phyloP scores from a whole-genome alignment of 2,113 vertebrate species.

The Polypterus senegalus region DNA sequence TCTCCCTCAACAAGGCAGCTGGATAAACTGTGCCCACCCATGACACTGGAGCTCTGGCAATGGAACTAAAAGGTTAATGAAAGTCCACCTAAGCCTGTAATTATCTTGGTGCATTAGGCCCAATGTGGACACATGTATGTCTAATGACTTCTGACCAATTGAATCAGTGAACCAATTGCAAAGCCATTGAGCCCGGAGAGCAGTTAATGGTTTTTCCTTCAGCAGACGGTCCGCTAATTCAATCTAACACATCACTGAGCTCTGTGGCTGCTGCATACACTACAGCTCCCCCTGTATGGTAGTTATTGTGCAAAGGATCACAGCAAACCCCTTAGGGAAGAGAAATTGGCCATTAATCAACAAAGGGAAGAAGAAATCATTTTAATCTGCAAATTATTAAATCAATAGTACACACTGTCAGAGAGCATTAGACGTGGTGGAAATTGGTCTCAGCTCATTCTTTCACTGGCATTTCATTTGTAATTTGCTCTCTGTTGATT shows the following conservation, averaged over 20 bases:
- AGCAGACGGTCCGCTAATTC: constrained; percentile 1
- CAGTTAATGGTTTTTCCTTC: constrained; percentile 5
- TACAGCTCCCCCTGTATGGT: neutral
- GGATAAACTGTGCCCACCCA: too few relatives aligned
- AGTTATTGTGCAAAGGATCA: constrained; percentile 1
- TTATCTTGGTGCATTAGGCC: neutral
- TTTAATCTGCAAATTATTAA: neutral
- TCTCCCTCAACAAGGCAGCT: too few relatives aligned
- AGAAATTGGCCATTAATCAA: constrained; percentile 1
- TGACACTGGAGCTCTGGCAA: too few relatives aligned
- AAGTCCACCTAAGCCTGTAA: neutral
- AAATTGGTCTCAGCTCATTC: too few relatives aligned
- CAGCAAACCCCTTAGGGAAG: neutral
- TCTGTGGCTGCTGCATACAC: neutral
- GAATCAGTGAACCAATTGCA: constrained; percentile 7
- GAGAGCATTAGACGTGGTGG: neutral
- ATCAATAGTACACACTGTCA: constrained; percentile 18
- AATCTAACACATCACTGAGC: constrained; percentile 4
- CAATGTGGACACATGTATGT: neutral
- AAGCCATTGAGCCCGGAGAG: neutral
- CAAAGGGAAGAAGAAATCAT: neutral
- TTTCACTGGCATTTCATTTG: too few relatives aligned
- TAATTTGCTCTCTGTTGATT: too few relatives aligned
- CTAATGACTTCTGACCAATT: constrained; percentile 6
- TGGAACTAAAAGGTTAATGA: neutral